Conservation (phyloP, 2,113 vertebrate species). For the Macaca nemestrina region DNA sequence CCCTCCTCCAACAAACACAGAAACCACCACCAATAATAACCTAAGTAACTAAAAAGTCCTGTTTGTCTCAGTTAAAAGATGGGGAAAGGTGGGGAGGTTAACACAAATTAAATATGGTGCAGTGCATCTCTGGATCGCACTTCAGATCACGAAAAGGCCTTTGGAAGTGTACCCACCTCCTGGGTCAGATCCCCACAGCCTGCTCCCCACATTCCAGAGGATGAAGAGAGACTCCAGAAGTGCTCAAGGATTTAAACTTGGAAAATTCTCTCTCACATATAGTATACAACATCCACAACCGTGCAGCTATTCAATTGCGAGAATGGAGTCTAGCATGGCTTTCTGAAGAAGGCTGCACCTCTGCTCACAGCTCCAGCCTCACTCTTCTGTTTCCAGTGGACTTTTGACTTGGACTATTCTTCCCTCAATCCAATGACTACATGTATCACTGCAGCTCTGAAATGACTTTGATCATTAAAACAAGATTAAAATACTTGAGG, state of each 20-base stretch:
- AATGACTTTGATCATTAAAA: conserved; percentile 31
- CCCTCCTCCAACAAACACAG: not conserved
- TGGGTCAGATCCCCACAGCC: not conserved
- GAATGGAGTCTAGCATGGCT: no score
- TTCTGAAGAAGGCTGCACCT: not conserved
- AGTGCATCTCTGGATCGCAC: not conserved
- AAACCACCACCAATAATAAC: conserved; percentile 40
- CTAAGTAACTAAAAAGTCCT: not conserved
- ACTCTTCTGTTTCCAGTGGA: not conserved
- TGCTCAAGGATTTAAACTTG: not conserved
- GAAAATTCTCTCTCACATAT: not conserved
- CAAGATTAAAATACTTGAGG: not conserved
- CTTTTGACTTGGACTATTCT: not conserved
- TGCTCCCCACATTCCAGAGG: not conserved
- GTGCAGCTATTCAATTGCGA: not conserved
- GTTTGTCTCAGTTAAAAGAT: not conserved
- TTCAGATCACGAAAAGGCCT: not conserved
- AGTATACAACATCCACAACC: not conserved
- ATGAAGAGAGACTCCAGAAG: not conserved
- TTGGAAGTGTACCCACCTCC: rapidly evolving
- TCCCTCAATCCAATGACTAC: not conserved
- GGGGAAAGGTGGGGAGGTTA: not conserved
- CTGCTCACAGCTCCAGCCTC: not conserved
- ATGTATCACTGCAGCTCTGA: not conserved
- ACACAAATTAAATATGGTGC: not conserved